Evolutionary conservation across 2,797 vertebrate genomes (phyloP).

Genomic region (Dicrostonyx torquatus): DNA sequence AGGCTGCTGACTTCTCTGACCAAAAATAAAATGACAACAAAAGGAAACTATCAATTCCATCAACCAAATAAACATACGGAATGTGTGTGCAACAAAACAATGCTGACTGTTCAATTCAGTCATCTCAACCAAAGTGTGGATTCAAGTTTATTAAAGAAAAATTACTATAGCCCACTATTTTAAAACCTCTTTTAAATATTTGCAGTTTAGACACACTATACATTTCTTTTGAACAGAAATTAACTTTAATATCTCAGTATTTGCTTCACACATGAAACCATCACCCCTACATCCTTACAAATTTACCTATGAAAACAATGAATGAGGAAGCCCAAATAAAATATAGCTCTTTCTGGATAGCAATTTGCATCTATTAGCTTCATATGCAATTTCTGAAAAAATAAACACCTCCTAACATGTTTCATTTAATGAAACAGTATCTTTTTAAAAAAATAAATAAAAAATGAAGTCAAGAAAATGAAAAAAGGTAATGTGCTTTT

Average conservation of each 20-base stretch:
- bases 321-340: not conserved
- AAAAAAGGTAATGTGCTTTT: constrained; percentile 39
- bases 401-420: constrained; percentile 34
- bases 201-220: not conserved
- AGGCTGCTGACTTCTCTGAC: constrained; percentile 11
- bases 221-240: constrained; percentile 49
- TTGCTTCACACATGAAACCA: not conserved
- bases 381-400: constrained; percentile 11
- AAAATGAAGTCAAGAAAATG: constrained; percentile 52
- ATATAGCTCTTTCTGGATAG: not conserved
- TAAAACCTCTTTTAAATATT: constrained; percentile 47
- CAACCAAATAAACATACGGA: not conserved
- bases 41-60: not conserved
- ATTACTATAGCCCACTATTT: constrained; percentile 10
- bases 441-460: not conserved
- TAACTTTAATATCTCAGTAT: not conserved
- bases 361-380: not conserved
- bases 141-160: constrained; percentile 45
- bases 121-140: not conserved
- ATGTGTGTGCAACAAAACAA: not conserved
- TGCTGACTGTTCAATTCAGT: not conserved
- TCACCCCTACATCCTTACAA: not conserved
- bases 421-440: constrained; percentile 61
- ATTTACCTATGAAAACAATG: constrained; percentile 21
- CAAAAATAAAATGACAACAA: not conserved